phyloP scores from a whole-genome alignment of 2,113 vertebrate species.

The Paratilapia polleni region DNA sequence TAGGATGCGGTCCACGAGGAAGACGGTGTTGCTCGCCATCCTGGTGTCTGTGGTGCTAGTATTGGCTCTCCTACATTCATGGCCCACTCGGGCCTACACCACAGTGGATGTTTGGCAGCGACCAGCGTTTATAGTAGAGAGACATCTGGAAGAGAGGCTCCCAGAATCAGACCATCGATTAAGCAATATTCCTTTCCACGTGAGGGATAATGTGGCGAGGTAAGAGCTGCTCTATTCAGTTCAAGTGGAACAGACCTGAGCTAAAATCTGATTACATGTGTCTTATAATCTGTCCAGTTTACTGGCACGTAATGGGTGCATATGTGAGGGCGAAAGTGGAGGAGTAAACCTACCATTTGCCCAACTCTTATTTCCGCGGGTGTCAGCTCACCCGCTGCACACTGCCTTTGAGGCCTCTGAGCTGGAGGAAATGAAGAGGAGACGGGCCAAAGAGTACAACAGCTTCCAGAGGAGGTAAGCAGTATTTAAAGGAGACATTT shows the following conservation, averaged over 20 bases:
- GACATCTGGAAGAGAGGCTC: slow-evolving; percentile 69
- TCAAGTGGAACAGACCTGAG: background rate
- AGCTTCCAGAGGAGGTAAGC: slow-evolving; percentile 83
- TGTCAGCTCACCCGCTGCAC: slow-evolving; percentile 80
- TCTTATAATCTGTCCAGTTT: slow-evolving; percentile 72
- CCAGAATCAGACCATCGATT: slow-evolving; percentile 56
- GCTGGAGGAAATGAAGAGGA: slow-evolving; percentile 78
- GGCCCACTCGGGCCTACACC: slow-evolving; percentile 63
- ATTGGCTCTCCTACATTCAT: slow-evolving; percentile 68
- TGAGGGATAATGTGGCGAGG: slow-evolving; percentile 72
- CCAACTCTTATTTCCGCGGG: slow-evolving; percentile 79
- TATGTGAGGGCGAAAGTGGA: slow-evolving; percentile 81
- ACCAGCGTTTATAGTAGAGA: slow-evolving; percentile 49
- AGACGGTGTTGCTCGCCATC: slow-evolving; percentile 73
- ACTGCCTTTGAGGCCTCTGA: slow-evolving; percentile 79
- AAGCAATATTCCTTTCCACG: slow-evolving; percentile 69
- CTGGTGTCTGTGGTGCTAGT: slow-evolving; percentile 70
- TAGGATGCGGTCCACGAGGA: slow-evolving; percentile 74
- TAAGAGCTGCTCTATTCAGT: slow-evolving; percentile 29
- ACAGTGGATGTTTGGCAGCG: slow-evolving; percentile 73
- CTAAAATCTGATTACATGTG: background rate
- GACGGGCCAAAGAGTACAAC: slow-evolving; percentile 83
- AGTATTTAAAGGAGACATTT: background rate
- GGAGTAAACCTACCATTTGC: slow-evolving; percentile 82
- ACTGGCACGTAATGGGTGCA: slow-evolving; percentile 85